Conservation (phyloP, 2,113 vertebrate species). For the Misgurnus anguillicaudatus region DNA sequence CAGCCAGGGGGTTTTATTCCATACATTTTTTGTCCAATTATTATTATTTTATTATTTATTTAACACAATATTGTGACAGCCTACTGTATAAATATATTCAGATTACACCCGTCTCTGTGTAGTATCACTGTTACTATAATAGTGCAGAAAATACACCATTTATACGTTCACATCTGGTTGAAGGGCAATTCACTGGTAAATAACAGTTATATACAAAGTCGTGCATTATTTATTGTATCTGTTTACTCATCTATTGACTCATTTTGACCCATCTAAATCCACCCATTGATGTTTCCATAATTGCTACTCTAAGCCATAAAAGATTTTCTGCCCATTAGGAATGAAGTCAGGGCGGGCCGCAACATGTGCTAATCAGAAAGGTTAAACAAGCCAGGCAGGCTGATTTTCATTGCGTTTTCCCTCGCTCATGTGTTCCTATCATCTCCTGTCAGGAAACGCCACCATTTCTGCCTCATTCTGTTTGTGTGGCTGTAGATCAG, state of each 20-base stretch:
- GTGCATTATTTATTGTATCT: slow-evolving; percentile 75
- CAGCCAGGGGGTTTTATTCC: too few relatives aligned
- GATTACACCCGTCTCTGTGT: not conserved
- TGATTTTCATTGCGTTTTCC: slow-evolving; percentile 53
- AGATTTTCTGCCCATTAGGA: slow-evolving; percentile 74
- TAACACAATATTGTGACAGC: too few relatives aligned
- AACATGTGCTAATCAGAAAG: slow-evolving; percentile 59
- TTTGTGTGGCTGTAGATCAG: not conserved
- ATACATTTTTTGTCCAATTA: too few relatives aligned
- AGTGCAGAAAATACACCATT: too few relatives aligned
- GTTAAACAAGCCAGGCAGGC: slow-evolving; percentile 60
- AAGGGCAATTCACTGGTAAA: slow-evolving; percentile 58
- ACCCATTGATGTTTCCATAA: slow-evolving; percentile 76
- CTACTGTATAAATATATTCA: too few relatives aligned
- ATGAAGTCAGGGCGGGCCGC: slow-evolving; percentile 46
- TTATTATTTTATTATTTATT: too few relatives aligned
- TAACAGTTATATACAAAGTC: slow-evolving; percentile 67
- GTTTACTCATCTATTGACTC: slow-evolving; percentile 74
- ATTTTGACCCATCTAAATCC: slow-evolving; percentile 63
- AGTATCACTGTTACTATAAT: not conserved
- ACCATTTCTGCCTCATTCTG: not conserved
- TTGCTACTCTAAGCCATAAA: slow-evolving; percentile 72
- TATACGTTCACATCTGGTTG: slow-evolving; percentile 65
- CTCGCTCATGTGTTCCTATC: slow-evolving; percentile 36
- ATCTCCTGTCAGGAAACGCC: not conserved